Conservation (phyloP, 2,797 vertebrate species). For the Loriculus beryllinus region DNA sequence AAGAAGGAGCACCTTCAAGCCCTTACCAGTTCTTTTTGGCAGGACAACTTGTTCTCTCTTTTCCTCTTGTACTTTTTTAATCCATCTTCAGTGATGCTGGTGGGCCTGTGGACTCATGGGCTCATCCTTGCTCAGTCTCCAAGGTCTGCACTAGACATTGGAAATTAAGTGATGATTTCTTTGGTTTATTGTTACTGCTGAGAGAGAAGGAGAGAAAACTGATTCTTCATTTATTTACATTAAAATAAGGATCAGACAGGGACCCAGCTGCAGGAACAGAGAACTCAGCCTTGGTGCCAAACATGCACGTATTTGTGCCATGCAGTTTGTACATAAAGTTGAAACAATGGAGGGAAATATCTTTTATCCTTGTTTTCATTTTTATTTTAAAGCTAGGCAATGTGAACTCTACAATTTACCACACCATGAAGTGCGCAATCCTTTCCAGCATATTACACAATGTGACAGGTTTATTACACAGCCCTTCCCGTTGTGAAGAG, state of each 20-base stretch:
- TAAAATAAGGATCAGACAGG: conserved; percentile 59
- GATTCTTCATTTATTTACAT: conserved; percentile 58
- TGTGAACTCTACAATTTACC: conserved; percentile 25
- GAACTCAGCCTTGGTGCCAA: background rate
- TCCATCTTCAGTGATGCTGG: background rate
- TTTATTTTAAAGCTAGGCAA: conserved; percentile 56
- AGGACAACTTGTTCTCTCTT: background rate
- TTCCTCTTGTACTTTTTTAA: background rate
- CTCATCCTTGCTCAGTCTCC: background rate
- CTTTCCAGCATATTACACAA: conserved; percentile 45
- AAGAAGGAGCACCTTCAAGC: background rate
- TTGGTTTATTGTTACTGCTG: conserved; percentile 41
- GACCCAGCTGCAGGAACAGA: conserved; percentile 14
- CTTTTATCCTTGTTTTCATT: conserved; percentile 67
- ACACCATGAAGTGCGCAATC: background rate
- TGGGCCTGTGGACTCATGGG: accelerated
- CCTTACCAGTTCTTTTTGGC: background rate
- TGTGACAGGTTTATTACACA: conserved; percentile 51
- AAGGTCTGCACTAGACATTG: accelerated
- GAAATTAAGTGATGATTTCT: conserved; percentile 26
- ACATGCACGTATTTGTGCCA: background rate
- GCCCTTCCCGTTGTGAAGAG: conserved; percentile 32
- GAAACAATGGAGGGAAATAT: conserved; percentile 64
- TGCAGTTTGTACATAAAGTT: conserved; percentile 57
- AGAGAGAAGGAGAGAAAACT: conserved; percentile 33